These are phyloP conservation scores for Tenthredo amoena DNA, from an alignment of 2,888 invertebrate genomes.

Conservation along the genomic window DNA sequence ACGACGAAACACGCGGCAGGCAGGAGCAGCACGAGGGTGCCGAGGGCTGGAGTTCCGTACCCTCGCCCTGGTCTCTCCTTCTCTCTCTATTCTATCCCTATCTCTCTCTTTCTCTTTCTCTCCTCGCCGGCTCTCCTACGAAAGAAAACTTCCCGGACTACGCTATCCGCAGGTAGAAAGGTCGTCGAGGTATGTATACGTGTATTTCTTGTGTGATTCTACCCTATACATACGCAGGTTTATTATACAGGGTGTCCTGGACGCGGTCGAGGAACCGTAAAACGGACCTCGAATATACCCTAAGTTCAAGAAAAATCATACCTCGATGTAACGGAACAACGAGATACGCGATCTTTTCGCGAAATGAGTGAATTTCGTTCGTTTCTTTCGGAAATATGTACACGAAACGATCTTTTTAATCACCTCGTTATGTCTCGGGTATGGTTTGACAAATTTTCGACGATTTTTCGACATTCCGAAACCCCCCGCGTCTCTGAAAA, in stretches of 20 bases:
- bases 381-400: not conserved
- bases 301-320: not conserved
- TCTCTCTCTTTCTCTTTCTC: constrained; percentile 54
- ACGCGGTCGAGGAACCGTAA: not conserved
- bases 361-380: not conserved
- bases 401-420: not conserved
- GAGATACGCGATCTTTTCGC: not conserved
- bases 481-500: not conserved
- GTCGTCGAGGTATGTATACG: not conserved
- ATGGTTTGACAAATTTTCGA: constrained; percentile 23
- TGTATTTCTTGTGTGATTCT: not conserved
- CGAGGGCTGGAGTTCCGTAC: constrained; percentile 40
- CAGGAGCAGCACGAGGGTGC: constrained; percentile 24
- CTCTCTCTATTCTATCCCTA: constrained; percentile 45
- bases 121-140: constrained; percentile 50
- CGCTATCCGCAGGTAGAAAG: constrained; percentile 30
- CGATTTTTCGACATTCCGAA: not conserved
- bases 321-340: not conserved
- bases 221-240: not conserved
- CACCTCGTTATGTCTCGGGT: too few relatives aligned
- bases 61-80: constrained; percentile 41
- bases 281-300: not conserved
- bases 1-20: not conserved
- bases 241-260: constrained; percentile 9
- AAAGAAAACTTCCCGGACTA: constrained; percentile 55